phyloP scores from a whole-genome alignment of 2,888 invertebrate genomes.

The Xestia c-nigrum region DNA sequence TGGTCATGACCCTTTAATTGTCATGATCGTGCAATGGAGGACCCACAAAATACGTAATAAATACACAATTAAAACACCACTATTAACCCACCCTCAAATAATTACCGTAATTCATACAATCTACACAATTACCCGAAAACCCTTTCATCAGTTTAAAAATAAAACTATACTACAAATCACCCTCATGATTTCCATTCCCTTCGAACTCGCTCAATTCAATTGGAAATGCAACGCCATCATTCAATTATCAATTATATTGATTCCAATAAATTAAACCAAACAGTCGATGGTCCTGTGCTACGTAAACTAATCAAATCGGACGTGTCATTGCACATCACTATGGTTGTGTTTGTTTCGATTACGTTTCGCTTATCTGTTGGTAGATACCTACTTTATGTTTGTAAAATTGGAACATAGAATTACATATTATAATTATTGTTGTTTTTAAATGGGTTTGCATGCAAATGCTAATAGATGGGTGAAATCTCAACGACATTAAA shows the following conservation, averaged over 20 bases:
- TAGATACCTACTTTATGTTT: background rate
- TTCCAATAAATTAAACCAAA: conserved; percentile 63
- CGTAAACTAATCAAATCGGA: conserved; percentile 64
- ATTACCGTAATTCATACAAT: conserved; percentile 30
- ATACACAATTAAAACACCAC: background rate
- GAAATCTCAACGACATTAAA: background rate
- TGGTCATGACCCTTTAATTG: background rate
- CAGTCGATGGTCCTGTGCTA: conserved; percentile 53
- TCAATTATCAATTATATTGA: conserved; percentile 64
- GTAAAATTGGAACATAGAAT: conserved; percentile 8
- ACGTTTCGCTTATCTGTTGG: conserved; percentile 29
- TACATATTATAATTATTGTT: background rate
- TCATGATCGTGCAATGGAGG: background rate
- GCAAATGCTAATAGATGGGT: background rate
- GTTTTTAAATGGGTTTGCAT: background rate
- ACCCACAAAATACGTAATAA: background rate
- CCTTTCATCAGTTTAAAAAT: conserved; percentile 42
- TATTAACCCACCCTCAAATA: conserved; percentile 4
- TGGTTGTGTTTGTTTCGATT: conserved; percentile 46
- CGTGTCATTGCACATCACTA: conserved; percentile 57
- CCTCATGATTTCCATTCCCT: conserved; percentile 48
- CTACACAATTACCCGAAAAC: conserved; percentile 39
- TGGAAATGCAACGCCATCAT: conserved; percentile 56
- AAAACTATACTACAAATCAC: conserved; percentile 43
- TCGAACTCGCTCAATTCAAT: conserved; percentile 49